A percentile compares a stretch with the other conserved stretches of the same genome.
These are phyloP conservation scores for Melospiza melodia DNA, from an alignment of 2,113 vertebrate species.

Conservation along the genomic window DNA sequence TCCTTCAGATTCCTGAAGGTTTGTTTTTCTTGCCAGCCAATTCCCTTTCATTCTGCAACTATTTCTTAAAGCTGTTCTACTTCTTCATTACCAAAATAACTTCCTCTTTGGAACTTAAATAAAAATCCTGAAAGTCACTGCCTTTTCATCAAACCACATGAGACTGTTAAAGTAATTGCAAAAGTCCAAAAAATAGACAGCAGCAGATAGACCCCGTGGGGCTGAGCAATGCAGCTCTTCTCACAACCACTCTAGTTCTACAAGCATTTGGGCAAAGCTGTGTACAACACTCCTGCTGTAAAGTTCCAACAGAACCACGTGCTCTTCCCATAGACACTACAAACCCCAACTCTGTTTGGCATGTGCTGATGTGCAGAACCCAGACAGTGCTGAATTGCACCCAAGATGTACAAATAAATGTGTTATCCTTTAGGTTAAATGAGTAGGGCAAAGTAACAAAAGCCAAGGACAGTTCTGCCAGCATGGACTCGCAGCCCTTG, in stretches of 20 bases:
- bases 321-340: neutral
- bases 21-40: neutral
- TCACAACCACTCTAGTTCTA: neutral
- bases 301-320: accelerated
- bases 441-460: neutral
- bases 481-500: neutral
- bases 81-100: neutral
- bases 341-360: neutral
- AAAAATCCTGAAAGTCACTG: neutral
- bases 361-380: neutral
- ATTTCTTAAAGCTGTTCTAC: neutral
- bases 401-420: neutral
- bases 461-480: neutral
- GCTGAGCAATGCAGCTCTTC: neutral
- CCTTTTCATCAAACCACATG: neutral
- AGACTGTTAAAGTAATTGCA: neutral
- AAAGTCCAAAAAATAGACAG: neutral
- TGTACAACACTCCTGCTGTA: neutral
- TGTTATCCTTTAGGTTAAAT: neutral
- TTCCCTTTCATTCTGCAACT: neutral
- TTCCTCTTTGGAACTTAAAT: neutral
- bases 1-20: neutral
- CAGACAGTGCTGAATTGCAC: neutral
- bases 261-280: neutral
- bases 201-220: neutral